A percentile compares a stretch with the other conserved stretches of the same genome.
These are phyloP conservation scores for Phyto melanocephala DNA, from an alignment of 2,888 invertebrate genomes.

Conservation along the genomic window DNA sequence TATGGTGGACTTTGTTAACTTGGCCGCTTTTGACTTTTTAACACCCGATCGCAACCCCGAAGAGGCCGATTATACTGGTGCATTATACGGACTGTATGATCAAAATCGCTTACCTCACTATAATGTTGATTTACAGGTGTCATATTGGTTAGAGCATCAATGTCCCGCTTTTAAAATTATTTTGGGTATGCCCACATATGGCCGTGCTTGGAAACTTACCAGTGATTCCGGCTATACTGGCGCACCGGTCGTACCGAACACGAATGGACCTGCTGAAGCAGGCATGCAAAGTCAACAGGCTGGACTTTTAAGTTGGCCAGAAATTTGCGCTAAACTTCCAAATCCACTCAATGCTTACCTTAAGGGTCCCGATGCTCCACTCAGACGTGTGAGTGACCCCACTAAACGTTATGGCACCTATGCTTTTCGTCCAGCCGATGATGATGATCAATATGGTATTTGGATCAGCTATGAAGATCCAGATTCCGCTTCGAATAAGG, in stretches of 20 bases:
- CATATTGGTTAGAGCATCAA: slow-evolving; percentile 81
- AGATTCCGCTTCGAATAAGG: slow-evolving; percentile 88
- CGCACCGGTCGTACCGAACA: slow-evolving; percentile 84
- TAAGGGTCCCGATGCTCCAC: slow-evolving; percentile 82
- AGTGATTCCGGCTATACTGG: slow-evolving; percentile 87
- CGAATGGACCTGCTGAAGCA: slow-evolving; percentile 85
- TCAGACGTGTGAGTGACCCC: slow-evolving; percentile 87
- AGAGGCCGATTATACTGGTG: slow-evolving; percentile 87
- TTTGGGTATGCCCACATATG: slow-evolving; percentile 86
- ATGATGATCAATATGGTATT: slow-evolving; percentile 84
- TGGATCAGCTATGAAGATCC: slow-evolving; percentile 92
- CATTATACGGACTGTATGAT: slow-evolving; percentile 85
- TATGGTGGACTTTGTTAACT: slow-evolving; percentile 87
- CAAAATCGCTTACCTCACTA: slow-evolving; percentile 82
- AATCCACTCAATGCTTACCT: slow-evolving; percentile 82
- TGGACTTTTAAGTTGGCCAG: slow-evolving; percentile 87
- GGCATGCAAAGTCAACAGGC: slow-evolving; percentile 86
- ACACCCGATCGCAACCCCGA: slow-evolving; percentile 87
- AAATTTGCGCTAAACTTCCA: slow-evolving; percentile 86
- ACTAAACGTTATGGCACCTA: slow-evolving; percentile 88
- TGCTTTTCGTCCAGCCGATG: slow-evolving; percentile 86
- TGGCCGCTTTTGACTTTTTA: slow-evolving; percentile 88
- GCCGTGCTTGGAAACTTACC: slow-evolving; percentile 88
- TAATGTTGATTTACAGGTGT: slow-evolving; percentile 84
- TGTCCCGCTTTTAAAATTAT: slow-evolving; percentile 85